Evolutionary conservation across 2,113 vertebrate species (phyloP), one percentile per base, ranked within the genome.

Genomic region (Rhinopomastus cyanomelas): DNA sequence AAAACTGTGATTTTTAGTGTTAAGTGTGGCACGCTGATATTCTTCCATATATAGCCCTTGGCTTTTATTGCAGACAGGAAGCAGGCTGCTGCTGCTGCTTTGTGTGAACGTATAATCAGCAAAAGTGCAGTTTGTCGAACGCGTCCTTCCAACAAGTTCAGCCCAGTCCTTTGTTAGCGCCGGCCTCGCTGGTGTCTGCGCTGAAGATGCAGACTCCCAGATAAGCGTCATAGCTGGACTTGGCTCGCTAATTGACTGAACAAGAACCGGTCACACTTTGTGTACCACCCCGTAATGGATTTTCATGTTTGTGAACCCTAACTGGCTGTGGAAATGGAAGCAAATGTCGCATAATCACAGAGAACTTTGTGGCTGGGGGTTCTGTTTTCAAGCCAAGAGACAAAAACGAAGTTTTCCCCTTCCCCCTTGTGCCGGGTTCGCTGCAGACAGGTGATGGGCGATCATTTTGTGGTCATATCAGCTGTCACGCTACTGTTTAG

Each of bases 301-400:
- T 98, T 98, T 97, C 98, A 97, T 98, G 98, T 99, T 98, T 98
- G 98, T 97, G 97, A 97, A 96, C 97, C 97, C 98, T 98, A 98
- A 98, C 97, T 97, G 98, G 97, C 97, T 97, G 97, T 97, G 96
- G 96, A 96, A 98, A 98, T 97, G 98, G 96, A 97, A 98, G 97
- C 98, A 98, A 98, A 98, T 98, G 98, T 98, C 95, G 95, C 97
- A 97, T 98, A 97, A 98, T 98, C 97, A 97, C 87, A 96, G 97
- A 97, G 97, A 97, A 94, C 93, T 95, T 92, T 60, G 85, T 77
- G 64, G 85, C 55, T 88, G 64, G 51, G 18, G 9, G 9, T 56
- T 46, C 22, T 66, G 79, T 75, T 82, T 91, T 95, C 78, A 89
- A 95, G 27, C 64, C 74, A 92, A 96, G 95, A 97, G 96, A 97